A percentile compares a stretch with the other conserved stretches of the same genome.
phyloP scores from a whole-genome alignment of 2,888 invertebrate genomes.

The Elgonia sp. region DNA sequence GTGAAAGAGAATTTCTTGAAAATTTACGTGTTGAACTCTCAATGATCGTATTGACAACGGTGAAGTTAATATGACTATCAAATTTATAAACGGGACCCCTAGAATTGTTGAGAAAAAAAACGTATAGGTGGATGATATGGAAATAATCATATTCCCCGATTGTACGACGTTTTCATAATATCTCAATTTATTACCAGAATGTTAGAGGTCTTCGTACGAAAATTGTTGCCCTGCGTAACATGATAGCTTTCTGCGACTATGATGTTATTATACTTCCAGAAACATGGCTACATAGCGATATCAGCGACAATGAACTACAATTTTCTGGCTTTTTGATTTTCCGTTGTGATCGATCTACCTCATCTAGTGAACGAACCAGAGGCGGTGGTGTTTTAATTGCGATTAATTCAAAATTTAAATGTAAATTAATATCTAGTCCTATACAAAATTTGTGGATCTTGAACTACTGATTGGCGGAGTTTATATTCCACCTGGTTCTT shows the following conservation, averaged over 20 bases:
- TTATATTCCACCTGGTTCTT: constrained; percentile 18
- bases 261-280: background rate
- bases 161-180: no score
- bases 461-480: background rate
- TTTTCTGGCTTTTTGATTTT: background rate
- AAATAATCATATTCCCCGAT: no score
- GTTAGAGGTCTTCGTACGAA: no score
- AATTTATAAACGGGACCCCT: no score
- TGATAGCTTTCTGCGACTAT: background rate
- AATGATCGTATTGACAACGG: no score
- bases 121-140: no score
- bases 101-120: no score
- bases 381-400: constrained; percentile 26
- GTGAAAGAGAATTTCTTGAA: no score
- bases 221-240: background rate
- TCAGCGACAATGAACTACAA: background rate
- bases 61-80: no score
- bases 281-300: background rate
- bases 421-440: background rate
- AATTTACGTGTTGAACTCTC: no score
- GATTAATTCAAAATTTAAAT: background rate
- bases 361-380: background rate
- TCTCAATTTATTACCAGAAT: no score
- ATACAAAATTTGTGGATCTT: no score
- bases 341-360: constrained; percentile 10